Evolutionary conservation across 2,888 invertebrate genomes (phyloP).

Genomic region (Caenorhabditis sp.): DNA sequence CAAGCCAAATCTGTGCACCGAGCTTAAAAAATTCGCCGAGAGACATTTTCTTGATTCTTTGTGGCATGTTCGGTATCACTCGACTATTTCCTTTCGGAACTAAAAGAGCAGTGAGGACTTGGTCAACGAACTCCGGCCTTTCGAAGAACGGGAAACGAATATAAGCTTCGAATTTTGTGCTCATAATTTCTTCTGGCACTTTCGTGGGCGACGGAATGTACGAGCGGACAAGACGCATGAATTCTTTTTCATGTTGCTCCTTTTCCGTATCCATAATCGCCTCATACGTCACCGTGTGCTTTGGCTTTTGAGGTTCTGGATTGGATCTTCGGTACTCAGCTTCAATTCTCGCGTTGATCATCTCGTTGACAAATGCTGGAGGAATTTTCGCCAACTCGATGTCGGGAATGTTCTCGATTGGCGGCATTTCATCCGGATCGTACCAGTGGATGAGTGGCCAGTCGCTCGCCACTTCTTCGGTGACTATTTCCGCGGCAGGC

Average conservation of each 20-base stretch:
- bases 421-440: background rate
- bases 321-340: too few relatives aligned
- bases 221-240: background rate
- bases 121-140: slow-evolving; percentile 18
- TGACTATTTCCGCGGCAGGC: background rate
- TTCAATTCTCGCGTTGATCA: background rate
- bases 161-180: slow-evolving; percentile 24
- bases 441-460: background rate
- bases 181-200: background rate
- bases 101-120: slow-evolving; percentile 7
- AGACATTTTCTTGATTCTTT: too few relatives aligned
- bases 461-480: background rate
- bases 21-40: slow-evolving; percentile 18
- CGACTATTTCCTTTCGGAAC: too few relatives aligned
- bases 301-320: too few relatives aligned
- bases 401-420: background rate
- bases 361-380: background rate
- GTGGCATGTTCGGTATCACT: too few relatives aligned
- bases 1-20: too few relatives aligned
- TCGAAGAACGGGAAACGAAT: slow-evolving; percentile 27
- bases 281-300: too few relatives aligned
- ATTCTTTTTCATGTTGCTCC: background rate
- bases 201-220: background rate
- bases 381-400: background rate
- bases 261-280: background rate